phyloP scores from a whole-genome alignment of 2,888 invertebrate genomes.

The Orthosia gothica region DNA sequence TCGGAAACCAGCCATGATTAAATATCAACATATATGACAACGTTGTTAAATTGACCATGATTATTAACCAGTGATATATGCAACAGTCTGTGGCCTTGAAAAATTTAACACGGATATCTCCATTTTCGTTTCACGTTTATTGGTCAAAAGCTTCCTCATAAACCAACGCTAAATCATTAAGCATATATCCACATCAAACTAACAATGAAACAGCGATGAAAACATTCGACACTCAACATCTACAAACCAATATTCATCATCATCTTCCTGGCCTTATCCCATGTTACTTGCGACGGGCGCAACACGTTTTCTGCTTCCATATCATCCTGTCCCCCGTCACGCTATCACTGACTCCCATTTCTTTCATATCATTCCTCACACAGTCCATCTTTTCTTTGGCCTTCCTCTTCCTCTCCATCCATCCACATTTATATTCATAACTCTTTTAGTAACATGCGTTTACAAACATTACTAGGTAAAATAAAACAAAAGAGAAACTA shows the following conservation, averaged over 20 bases:
- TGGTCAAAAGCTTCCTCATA: not conserved
- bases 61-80: no score
- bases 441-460: not conserved
- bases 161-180: not conserved
- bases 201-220: not conserved
- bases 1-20: no score
- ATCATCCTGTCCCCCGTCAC: no score
- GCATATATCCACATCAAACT: not conserved
- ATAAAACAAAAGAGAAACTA: slow-evolving; percentile 75
- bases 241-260: slow-evolving; percentile 42
- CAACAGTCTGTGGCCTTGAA: not conserved
- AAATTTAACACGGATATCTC: not conserved
- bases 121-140: not conserved
- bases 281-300: no score
- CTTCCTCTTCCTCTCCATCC: no score
- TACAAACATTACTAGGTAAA: slow-evolving; percentile 61
- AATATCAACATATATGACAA: not conserved
- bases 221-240: slow-evolving; percentile 26
- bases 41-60: not conserved
- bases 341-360: no score
- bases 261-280: no score
- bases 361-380: no score
- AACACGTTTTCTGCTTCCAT: no score
- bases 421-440: no score
- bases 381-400: no score